Percentiles rank a stretch among this genome's conserved stretches.
phyloP scores from a whole-genome alignment of 53 echinoderm and acorn worm species.

The Echinometra lucunter region DNA sequence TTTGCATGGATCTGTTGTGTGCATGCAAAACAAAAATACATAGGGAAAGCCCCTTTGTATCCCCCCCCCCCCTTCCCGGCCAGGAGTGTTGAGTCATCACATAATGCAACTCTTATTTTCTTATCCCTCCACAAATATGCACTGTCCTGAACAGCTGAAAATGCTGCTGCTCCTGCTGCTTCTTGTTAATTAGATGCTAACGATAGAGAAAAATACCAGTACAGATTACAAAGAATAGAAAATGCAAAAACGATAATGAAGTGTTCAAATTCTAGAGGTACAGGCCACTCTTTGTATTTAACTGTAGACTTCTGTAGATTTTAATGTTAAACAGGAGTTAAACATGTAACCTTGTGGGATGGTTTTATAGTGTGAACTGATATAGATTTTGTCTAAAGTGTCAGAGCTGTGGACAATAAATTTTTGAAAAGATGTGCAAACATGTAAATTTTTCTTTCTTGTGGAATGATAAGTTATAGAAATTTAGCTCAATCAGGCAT shows the following conservation, averaged over 20 bases:
- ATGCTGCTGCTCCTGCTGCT: neutral
- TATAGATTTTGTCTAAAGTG: slow-evolving; percentile 29
- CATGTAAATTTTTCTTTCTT: neutral
- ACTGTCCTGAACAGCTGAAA: neutral
- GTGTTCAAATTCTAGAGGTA: neutral
- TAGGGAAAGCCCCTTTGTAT: neutral
- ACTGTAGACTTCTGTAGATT: neutral
- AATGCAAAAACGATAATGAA: slow-evolving; percentile 9
- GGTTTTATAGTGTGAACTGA: neutral
- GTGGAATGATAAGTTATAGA: neutral
- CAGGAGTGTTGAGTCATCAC: neutral
- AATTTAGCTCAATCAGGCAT: too few species aligned
- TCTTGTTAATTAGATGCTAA: neutral
- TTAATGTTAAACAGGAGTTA: neutral
- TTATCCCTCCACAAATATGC: neutral
- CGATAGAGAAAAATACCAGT: neutral
- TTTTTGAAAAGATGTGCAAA: slow-evolving; percentile 27
- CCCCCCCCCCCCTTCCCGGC: too few species aligned
- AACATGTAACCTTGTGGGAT: slow-evolving; percentile 4
- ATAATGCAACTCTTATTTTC: neutral
- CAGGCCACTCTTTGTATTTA: neutral
- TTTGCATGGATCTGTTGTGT: slow-evolving; percentile 30
- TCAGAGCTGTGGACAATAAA: slow-evolving; percentile 54
- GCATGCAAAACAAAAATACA: slow-evolving; percentile 12
- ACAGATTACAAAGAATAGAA: neutral